These are phyloP conservation scores for Parapristionchus giblindavisi DNA, from an alignment of 2,888 invertebrate species.

Conservation along the genomic window DNA sequence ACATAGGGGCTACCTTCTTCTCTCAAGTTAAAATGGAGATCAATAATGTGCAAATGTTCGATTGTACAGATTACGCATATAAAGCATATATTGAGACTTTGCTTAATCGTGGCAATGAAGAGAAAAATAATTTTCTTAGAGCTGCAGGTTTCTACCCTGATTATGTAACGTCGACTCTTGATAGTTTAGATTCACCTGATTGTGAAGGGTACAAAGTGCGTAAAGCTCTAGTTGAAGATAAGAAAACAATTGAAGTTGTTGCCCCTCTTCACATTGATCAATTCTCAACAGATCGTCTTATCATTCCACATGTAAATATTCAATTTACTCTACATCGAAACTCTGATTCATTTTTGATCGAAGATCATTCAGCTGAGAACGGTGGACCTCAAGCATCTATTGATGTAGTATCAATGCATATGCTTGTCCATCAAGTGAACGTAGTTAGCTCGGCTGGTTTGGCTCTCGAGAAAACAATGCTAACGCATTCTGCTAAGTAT, in stretches of 20 bases:
- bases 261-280: background rate
- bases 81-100: slow-evolving; percentile 9
- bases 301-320: no score
- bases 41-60: slow-evolving; percentile 8
- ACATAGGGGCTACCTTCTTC: slow-evolving; percentile 1
- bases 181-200: slow-evolving; percentile 15
- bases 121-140: background rate
- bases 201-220: background rate
- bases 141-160: slow-evolving; percentile 4
- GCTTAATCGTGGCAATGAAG: background rate
- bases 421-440: no score
- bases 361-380: no score
- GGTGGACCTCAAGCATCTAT: no score
- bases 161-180: background rate
- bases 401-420: no score
- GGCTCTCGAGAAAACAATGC: no score
- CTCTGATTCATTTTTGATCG: no score
- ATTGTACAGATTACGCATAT: slow-evolving; percentile 8
- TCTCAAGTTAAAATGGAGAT: slow-evolving; percentile 15
- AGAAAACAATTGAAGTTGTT: slow-evolving; percentile 8
- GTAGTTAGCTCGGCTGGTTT: no score
- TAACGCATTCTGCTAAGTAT: no score
- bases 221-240: background rate
- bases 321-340: no score
- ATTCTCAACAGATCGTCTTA: background rate